Conservation (phyloP, 2,888 invertebrate species). For the Epiblema foenella region DNA sequence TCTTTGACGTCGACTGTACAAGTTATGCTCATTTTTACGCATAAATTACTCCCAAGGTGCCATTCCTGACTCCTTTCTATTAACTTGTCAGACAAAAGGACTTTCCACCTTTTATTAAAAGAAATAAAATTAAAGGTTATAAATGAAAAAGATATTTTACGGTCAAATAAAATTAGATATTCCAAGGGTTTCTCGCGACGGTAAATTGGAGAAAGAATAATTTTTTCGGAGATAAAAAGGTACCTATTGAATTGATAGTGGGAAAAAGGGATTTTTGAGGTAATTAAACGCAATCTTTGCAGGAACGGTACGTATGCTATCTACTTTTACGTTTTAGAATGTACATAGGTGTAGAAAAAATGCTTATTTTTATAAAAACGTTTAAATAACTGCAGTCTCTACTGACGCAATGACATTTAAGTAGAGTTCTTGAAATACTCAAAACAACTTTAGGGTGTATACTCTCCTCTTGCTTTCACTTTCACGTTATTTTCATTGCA, state of each 20-base stretch:
- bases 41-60: constrained; percentile 63
- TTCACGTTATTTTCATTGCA: no score
- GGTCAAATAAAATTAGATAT: constrained; percentile 54
- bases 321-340: not conserved
- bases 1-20: constrained; percentile 47
- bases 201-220: constrained; percentile 49
- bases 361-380: no score
- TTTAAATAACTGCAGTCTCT: no score
- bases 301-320: not conserved
- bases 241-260: constrained; percentile 9
- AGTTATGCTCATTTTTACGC: constrained; percentile 62
- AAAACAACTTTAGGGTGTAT: no score
- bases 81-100: constrained; percentile 58
- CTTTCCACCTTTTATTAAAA: constrained; percentile 57
- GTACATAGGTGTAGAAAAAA: not conserved
- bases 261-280: not conserved
- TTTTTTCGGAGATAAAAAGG: constrained; percentile 11
- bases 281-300: not conserved
- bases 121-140: constrained; percentile 49
- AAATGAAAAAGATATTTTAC: constrained; percentile 59
- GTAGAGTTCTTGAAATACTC: no score
- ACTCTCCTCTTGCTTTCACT: no score
- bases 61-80: constrained; percentile 60
- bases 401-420: no score
- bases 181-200: constrained; percentile 50